phyloP scores from a whole-genome alignment of 2,888 invertebrate genomes.

The Pseudococcus longispinus region DNA sequence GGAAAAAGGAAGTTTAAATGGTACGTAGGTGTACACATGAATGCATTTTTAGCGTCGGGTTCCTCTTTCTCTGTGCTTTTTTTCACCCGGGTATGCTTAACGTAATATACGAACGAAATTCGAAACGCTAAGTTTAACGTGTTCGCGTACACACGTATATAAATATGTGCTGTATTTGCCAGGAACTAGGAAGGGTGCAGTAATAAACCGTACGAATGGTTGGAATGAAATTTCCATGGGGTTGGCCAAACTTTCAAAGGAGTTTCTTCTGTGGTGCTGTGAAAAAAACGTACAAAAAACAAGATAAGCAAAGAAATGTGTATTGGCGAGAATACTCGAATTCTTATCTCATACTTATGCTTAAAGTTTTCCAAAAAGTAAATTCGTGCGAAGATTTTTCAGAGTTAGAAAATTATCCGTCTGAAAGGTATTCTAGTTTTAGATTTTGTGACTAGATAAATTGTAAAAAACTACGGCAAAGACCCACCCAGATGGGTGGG shows the following conservation, averaged over 20 bases:
- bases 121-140: background rate
- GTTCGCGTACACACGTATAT: background rate
- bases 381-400: background rate
- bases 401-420: background rate
- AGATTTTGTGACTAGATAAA: too few relatives aligned
- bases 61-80: background rate
- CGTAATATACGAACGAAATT: background rate
- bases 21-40: slow-evolving; percentile 9
- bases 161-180: background rate
- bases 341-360: background rate
- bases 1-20: slow-evolving; percentile 17
- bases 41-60: slow-evolving; percentile 21
- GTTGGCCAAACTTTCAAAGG: background rate
- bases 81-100: background rate
- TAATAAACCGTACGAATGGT: background rate
- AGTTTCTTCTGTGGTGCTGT: background rate
- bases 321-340: background rate
- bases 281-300: background rate
- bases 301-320: background rate
- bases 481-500: too few relatives aligned
- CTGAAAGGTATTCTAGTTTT: background rate
- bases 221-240: background rate
- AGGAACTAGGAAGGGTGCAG: background rate
- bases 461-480: too few relatives aligned
- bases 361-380: background rate